These are phyloP conservation scores for Sclerurus mexicanus DNA, from an alignment of 2,113 vertebrate genomes.

Conservation along the genomic window DNA sequence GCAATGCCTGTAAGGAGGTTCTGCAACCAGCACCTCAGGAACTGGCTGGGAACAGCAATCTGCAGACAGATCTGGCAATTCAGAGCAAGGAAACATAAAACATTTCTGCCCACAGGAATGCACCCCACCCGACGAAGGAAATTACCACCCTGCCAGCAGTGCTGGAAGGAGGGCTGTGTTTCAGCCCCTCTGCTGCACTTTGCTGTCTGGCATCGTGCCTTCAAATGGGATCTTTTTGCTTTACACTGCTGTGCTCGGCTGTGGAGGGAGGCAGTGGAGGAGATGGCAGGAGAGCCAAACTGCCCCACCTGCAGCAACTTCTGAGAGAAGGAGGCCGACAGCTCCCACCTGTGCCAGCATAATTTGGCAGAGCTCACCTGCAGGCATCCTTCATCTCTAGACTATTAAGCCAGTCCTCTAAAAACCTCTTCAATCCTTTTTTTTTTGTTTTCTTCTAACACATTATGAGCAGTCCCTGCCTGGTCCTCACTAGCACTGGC, in stretches of 20 bases:
- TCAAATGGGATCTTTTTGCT: not conserved
- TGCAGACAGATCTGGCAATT: conserved; percentile 23
- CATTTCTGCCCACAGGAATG: conserved; percentile 27
- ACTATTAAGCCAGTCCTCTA: not conserved
- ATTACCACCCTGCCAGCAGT: not conserved
- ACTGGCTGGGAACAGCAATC: not conserved
- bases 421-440: not conserved
- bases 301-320: conserved; percentile 14
- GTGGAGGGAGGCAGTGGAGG: not conserved
- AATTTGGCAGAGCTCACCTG: not conserved
- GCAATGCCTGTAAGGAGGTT: not conserved
- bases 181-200: not conserved
- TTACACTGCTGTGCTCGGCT: not conserved
- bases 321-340: not conserved
- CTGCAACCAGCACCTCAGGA: not conserved
- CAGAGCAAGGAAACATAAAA: conserved; percentile 15
- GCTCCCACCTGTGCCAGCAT: not conserved
- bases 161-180: not conserved
- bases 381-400: not conserved
- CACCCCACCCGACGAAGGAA: conserved; percentile 1
- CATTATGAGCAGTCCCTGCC: not conserved
- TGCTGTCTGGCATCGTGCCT: not conserved
- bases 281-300: not conserved
- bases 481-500: not conserved
- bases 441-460: not conserved